These are phyloP conservation scores for Boleophthalmus pectinirostris DNA, from an alignment of 2,113 vertebrate genomes.

Conservation along the genomic window DNA sequence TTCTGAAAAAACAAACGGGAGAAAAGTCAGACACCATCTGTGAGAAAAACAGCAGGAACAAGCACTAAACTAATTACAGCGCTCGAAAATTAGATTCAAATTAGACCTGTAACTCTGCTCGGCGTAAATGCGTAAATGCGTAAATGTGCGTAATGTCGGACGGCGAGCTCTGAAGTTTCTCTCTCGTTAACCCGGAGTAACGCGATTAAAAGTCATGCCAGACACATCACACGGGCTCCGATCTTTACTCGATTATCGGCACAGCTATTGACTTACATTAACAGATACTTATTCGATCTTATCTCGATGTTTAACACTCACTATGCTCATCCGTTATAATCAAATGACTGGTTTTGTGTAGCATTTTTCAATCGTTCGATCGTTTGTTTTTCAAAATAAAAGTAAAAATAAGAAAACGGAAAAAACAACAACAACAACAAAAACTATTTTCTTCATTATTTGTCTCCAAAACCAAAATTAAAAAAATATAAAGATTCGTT, in stretches of 20 bases:
- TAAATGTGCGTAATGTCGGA: background rate
- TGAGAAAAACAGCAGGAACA: constrained; percentile 70
- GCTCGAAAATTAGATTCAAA: constrained; percentile 17
- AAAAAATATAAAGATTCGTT: too few species aligned
- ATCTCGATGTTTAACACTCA: background rate
- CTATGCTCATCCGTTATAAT: too few species aligned
- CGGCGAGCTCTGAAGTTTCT: background rate
- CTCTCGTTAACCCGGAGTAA: background rate
- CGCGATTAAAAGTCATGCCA: constrained; percentile 2
- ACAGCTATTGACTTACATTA: background rate
- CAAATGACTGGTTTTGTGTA: too few species aligned
- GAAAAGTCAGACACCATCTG: constrained; percentile 84
- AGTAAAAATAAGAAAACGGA: too few species aligned
- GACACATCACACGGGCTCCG: background rate
- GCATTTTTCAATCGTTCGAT: background rate
- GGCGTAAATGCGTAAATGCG: background rate
- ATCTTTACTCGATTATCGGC: background rate
- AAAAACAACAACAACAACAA: too few species aligned
- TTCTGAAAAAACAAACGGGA: constrained; percentile 81
- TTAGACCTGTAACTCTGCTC: background rate
- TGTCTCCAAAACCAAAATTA: too few species aligned
- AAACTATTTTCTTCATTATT: too few species aligned
- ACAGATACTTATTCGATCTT: background rate
- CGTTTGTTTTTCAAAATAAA: too few species aligned
- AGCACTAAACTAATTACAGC: constrained; percentile 37